Evolutionary conservation across 2,888 invertebrate species (phyloP), one percentile per base, ranked within the genome.

Genomic region (Chloromyia formosa): DNA sequence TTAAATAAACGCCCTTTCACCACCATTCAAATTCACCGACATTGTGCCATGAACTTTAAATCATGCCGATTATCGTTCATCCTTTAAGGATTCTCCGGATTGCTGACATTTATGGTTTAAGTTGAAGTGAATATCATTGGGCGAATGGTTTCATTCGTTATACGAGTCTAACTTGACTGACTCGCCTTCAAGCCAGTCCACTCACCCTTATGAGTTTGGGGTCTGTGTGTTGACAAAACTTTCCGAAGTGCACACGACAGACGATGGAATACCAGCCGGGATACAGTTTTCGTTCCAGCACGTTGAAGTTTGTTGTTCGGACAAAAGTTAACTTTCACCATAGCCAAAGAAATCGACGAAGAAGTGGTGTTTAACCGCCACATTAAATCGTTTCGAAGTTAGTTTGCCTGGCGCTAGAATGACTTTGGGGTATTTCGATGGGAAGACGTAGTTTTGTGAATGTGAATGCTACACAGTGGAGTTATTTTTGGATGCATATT

Each of bases 181-280:
- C 56, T 54, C 35, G 54, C 53, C 54, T 18, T 53, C 10, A 58
- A 56, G 56, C 4, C 56, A 71, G 18, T 35, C 53, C 12, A 54
- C 35, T 71, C 56, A 23, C 40, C 27, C 27, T 7, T 7, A 18
- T 71, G 35, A 40, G 71, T 71, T 58, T 71, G 71, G 27, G 27
- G 71, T 58, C 40, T 71, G 40, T 71, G 56, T 71, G 71, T 71
- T 71, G 71, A 58, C 58, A 71, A 71, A 71, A 71, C 35, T 71
- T 71, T 71, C 27, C 35, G 18, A 27, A 69, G 14, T 35, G 54
- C 53, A 27, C 35, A 54, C n/a, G n/a, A n/a, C n/a, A 49, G 14
- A 45, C 7, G 3, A 40, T n/a, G 58, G 7, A 71, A 45, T 35
- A 18, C 56, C 35, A 4, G 20, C 58, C 40, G 40, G 16, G 22